phyloP scores from a whole-genome alignment of 2,113 vertebrate species.

The Oostethus manadensis region DNA sequence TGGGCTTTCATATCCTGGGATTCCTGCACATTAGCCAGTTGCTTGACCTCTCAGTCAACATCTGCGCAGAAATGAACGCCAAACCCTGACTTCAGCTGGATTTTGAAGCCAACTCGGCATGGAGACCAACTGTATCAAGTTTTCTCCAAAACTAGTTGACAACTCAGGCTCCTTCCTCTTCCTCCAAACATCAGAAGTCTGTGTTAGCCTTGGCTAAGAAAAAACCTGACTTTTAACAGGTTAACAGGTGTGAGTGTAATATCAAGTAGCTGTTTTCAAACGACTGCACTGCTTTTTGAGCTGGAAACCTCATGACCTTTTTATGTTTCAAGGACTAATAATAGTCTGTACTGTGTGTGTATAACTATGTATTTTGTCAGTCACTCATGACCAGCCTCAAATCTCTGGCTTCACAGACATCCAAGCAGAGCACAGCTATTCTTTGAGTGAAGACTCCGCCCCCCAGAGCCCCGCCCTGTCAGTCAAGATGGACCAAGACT shows the following conservation, averaged over 20 bases:
- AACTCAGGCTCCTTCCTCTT: slow-evolving; percentile 7
- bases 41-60: slow-evolving; percentile 9
- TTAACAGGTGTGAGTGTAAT: slow-evolving; percentile 8
- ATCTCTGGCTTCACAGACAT: slow-evolving; percentile 76
- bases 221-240: slow-evolving; percentile 12
- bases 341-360: background rate
- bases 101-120: slow-evolving; percentile 8
- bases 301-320: background rate
- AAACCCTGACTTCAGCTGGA: slow-evolving; percentile 16
- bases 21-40: slow-evolving; percentile 13
- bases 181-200: slow-evolving; percentile 9
- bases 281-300: background rate
- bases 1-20: slow-evolving; percentile 1
- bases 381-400: background rate
- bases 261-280: background rate
- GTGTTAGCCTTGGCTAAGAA: slow-evolving; percentile 13
- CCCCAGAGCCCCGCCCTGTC: slow-evolving; percentile 93
- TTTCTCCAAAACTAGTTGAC: slow-evolving; percentile 7
- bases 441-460: slow-evolving; percentile 93
- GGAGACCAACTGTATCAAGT: slow-evolving; percentile 10
- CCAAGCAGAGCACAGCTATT: slow-evolving; percentile 98
- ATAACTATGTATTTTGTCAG: background rate
- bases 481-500: slow-evolving; percentile 89
- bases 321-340: background rate
- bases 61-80: slow-evolving; percentile 16